phyloP scores from a whole-genome alignment of 2,113 vertebrate genomes.

The Sitta europaea region DNA sequence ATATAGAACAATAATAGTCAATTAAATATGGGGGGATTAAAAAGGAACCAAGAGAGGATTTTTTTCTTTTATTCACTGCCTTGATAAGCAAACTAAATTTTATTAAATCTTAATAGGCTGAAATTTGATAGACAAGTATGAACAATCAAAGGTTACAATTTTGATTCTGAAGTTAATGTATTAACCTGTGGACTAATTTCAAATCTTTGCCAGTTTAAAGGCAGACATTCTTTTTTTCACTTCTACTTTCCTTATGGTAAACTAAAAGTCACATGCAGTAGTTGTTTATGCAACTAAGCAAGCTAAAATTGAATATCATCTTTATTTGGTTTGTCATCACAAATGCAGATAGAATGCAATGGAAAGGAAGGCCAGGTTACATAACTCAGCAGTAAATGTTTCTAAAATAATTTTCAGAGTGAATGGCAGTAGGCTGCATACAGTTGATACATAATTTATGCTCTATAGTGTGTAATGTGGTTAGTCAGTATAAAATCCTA shows the following conservation, averaged over 20 bases:
- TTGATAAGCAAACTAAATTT: not conserved
- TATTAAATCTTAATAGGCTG: not conserved
- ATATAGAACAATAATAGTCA: not conserved
- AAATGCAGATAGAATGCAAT: conserved; percentile 26
- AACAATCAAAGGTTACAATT: not conserved
- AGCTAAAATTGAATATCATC: not conserved
- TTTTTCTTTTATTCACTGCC: not conserved
- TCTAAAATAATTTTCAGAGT: conserved; percentile 12
- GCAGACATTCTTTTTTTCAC: not conserved
- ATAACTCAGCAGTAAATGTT: conserved; percentile 39
- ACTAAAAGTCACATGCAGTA: not conserved
- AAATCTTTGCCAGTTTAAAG: not conserved
- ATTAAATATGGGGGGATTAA: not conserved
- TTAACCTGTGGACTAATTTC: not conserved
- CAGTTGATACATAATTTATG: not conserved
- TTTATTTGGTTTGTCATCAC: conserved; percentile 51
- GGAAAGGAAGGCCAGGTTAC: conserved; percentile 25
- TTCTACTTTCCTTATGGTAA: not conserved
- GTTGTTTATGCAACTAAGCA: not conserved
- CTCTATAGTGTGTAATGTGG: not conserved
- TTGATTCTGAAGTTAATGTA: not conserved
- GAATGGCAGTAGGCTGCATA: not conserved
- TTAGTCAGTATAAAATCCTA: not conserved
- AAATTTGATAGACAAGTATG: not conserved
- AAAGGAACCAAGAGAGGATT: not conserved